Evolutionary conservation across 1,140 invertebrate species (phyloP), one percentile per base, ranked within the genome.

Genomic region (Drosophila grimshawi): DNA sequence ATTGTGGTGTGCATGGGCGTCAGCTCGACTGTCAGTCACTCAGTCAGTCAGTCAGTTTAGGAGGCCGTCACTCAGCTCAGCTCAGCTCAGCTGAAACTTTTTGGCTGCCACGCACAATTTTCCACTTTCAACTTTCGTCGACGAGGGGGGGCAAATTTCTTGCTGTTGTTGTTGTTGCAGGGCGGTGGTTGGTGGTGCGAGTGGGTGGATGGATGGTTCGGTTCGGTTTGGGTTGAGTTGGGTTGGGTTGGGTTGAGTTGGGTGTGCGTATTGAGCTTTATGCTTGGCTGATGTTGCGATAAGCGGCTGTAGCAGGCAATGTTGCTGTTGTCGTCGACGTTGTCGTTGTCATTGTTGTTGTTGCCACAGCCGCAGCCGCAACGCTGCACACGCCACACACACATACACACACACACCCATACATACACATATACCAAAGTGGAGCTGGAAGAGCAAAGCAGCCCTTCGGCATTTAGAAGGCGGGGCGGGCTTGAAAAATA

Each of bases 231-330:
- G 35, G 1, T 19, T 19, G 19, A 1, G n/a, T n/a, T n/a, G n/a
- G 19, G 10, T 43, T 10, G 46, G 6, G 10, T 11, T 11, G 37
- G 41, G 35, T 19, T 19, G 19, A 1, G 27, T 35, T 45, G 57
- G 61, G 46, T 51, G 69, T 60, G 68, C 41, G 70, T 72, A 73
- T 69, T 88, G 79, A 80, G 85, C 85, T 88, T 89, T 85, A 80
- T 89, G 85, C 85, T 89, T 88, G 85, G 82, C 70, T 90, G 86
- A 82, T 90, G 81, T 86, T 86, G 78, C 86, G 86, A 90, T 90
- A 90, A 90, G 82, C 81, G 68, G 81, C 57, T 33, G 48, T 19
- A 52, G 70, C 48, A 39, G 55, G 63, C 62, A 79, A 73, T 68
- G 56, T 73, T 66, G 65, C 51, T 46, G 35, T 73, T 48, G 72